Evolutionary conservation across 2,888 invertebrate genomes (phyloP).

Genomic region (Agonopterix subpropinquella): DNA sequence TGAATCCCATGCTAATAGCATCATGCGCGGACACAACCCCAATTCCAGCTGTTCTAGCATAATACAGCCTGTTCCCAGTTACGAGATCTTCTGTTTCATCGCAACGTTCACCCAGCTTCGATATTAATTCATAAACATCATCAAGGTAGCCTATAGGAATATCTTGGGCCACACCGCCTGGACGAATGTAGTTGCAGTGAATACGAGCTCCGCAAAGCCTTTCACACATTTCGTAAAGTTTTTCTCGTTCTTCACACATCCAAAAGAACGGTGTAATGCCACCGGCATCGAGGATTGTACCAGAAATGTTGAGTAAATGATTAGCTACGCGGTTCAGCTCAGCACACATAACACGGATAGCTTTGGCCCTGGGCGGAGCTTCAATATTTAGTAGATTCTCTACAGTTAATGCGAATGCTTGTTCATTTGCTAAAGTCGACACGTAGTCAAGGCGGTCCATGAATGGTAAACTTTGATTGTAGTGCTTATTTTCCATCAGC

Average conservation of each 20-base stretch:
- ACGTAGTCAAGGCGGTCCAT: conserved; percentile 93
- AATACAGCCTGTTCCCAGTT: conserved; percentile 82
- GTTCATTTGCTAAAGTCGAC: conserved; percentile 89
- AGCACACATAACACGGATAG: conserved; percentile 83
- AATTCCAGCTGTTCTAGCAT: conserved; percentile 81
- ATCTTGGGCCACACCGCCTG: conserved; percentile 84
- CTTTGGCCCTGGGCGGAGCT: conserved; percentile 85
- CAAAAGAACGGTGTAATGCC: conserved; percentile 94
- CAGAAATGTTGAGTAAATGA: conserved; percentile 84
- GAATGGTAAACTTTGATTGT: conserved; percentile 88
- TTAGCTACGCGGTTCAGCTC: conserved; percentile 88
- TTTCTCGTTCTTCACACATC: conserved; percentile 93
- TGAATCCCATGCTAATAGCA: conserved; percentile 84
- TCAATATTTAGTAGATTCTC: conserved; percentile 89
- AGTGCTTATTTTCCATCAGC: conserved; percentile 92
- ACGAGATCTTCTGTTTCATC: conserved; percentile 91
- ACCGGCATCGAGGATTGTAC: conserved; percentile 87
- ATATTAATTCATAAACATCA: conserved; percentile 83
- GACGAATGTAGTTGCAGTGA: conserved; percentile 88
- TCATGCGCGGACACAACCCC: conserved; percentile 84
- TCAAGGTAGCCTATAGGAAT: conserved; percentile 81
- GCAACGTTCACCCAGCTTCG: conserved; percentile 81
- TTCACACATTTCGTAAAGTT: conserved; percentile 90
- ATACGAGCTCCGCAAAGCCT: conserved; percentile 88
- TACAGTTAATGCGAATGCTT: conserved; percentile 84